phyloP scores from a whole-genome alignment of 2,797 vertebrate species.

The Tenualosa thibaudeaui region DNA sequence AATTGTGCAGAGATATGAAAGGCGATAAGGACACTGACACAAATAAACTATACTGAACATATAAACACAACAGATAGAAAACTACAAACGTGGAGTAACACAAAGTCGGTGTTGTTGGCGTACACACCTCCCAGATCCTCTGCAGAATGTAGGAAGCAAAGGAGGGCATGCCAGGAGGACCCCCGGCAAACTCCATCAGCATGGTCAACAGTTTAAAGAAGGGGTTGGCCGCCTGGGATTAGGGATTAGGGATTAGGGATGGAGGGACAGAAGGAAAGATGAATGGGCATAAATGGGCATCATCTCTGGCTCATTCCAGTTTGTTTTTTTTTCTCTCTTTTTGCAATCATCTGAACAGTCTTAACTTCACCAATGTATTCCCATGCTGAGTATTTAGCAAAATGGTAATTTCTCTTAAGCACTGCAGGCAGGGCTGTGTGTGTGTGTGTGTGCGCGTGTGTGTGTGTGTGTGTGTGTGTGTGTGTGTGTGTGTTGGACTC shows the following conservation, averaged over 20 bases:
- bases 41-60: neutral
- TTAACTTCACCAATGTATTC: too few species aligned
- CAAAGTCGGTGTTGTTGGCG: neutral
- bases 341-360: too few species aligned
- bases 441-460: too few species aligned
- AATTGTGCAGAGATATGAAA: too few species aligned
- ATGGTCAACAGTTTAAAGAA: constrained; percentile 98
- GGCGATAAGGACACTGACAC: neutral
- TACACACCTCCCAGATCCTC: constrained; percentile 97
- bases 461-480: too few species aligned
- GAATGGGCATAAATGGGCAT: neutral
- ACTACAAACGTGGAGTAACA: too few species aligned
- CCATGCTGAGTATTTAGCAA: too few species aligned
- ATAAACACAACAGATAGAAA: neutral
- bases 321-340: too few species aligned
- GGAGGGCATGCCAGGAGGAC: constrained; percentile 96
- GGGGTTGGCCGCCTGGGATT: constrained; percentile 89
- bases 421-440: too few species aligned
- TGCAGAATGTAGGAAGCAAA: constrained; percentile 97
- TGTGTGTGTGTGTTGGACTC: constrained; percentile 38
- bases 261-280: neutral
- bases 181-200: constrained; percentile 98
- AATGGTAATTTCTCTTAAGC: too few species aligned
- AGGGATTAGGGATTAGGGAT: constrained; percentile 4
- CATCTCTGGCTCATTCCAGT: neutral